phyloP scores from a whole-genome alignment of 2,797 vertebrate species.

The Fratercula arctica region DNA sequence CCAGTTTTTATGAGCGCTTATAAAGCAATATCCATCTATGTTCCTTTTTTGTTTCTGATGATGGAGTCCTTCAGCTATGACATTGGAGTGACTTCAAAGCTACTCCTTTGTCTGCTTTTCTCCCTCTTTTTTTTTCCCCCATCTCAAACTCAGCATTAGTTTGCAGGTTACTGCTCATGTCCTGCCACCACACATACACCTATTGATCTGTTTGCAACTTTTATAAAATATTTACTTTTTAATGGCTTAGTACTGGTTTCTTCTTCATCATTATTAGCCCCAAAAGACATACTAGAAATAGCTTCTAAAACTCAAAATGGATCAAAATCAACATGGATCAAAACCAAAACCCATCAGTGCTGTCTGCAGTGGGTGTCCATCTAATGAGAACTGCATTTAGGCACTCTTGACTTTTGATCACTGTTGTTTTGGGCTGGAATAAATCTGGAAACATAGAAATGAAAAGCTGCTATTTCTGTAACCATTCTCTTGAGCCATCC shows the following conservation, averaged over 20 bases:
- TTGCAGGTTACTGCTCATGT: background rate
- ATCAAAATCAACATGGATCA: background rate
- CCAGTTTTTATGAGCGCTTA: constrained; percentile 18
- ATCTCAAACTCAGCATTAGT: background rate
- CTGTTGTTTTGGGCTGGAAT: background rate
- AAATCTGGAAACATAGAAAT: background rate
- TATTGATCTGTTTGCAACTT: background rate
- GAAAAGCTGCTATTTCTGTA: background rate
- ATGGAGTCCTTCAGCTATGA: constrained; percentile 17
- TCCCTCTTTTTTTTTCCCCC: background rate
- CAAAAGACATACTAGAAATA: background rate
- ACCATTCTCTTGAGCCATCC: background rate
- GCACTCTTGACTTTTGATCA: background rate
- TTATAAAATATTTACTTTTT: background rate
- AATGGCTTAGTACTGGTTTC: background rate
- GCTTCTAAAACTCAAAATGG: background rate
- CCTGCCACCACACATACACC: background rate
- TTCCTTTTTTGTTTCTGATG: constrained; percentile 22
- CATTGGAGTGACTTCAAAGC: constrained; percentile 1
- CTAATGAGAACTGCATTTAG: background rate
- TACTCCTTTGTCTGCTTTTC: background rate
- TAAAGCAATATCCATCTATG: constrained; percentile 9
- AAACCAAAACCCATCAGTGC: background rate
- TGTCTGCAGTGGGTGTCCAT: background rate
- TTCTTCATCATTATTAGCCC: background rate